Conservation (phyloP, 1,140 invertebrate species). For the Brachystomella parvula region DNA sequence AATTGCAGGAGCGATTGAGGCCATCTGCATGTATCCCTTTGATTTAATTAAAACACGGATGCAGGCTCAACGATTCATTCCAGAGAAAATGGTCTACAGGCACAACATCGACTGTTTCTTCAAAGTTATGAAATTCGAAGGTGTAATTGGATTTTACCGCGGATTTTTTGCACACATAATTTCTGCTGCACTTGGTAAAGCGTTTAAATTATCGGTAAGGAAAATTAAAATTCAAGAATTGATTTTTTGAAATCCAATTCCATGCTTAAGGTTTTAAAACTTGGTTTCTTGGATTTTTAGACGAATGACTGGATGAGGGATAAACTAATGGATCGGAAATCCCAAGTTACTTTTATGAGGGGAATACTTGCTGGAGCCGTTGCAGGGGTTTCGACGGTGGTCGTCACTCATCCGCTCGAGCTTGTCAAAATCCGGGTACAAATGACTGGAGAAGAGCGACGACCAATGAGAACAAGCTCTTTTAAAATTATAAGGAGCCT, state of each 20-base stretch:
- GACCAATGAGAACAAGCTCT: conserved; percentile 67
- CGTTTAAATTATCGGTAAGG: conserved; percentile 24
- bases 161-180: conserved; percentile 25
- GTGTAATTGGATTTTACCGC: conserved; percentile 18
- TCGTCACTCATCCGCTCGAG: conserved; percentile 98
- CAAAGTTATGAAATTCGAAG: conserved; percentile 16
- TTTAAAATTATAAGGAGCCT: conserved; percentile 80
- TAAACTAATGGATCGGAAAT: conserved; percentile 83
- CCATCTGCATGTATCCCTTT: conserved; percentile 25
- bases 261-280: too few relatives aligned
- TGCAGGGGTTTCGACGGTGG: conserved; percentile 81
- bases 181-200: conserved; percentile 24
- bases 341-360: conserved; percentile 67
- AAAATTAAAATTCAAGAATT: too few relatives aligned
- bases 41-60: conserved; percentile 30
- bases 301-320: conserved; percentile 90
- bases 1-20: conserved; percentile 23
- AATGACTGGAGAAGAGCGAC: conserved; percentile 92
- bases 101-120: conserved; percentile 27
- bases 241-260: too few relatives aligned
- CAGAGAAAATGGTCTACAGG: conserved; percentile 16
- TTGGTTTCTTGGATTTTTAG: conserved; percentile 49
- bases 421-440: conserved; percentile 98
- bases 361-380: conserved; percentile 88
- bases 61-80: conserved; percentile 16